Evolutionary conservation across 2,888 invertebrate species (phyloP), one percentile per base, ranked within the genome.

Genomic region (Melieria omissa): DNA sequence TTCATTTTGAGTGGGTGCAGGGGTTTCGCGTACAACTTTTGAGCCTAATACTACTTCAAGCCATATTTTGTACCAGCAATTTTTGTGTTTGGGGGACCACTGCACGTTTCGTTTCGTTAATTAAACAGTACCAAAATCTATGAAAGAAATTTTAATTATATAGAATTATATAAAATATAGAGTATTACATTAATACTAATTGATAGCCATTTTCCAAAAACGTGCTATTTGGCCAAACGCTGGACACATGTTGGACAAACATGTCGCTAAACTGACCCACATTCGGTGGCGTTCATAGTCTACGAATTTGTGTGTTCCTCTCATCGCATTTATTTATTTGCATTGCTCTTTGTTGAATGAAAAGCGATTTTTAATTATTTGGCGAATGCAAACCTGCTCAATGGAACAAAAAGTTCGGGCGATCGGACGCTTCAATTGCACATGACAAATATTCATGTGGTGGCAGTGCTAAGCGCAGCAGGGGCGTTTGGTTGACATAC

Each of bases 181-280:
- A 29, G 29, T 29, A 29, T 29, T 29, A 29, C 75, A 74, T 77
- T 71, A 54, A 68, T 60, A 65, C 44, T 65, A 68, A 69, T 68
- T 58, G 64, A 49, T 46, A n/a, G 62, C 12, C 42, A 71, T 71
- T 55, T 62, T 52, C 52, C 12, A 61, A 8, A 14, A 5, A n/a
- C 52, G 14, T 41, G 4, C 44, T 6, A 45, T 69, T 65, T 46
- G 70, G 73, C 74, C 79, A 78, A 80, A 80, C 78, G 80, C 52
- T 52, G 45, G 47, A 16, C 79, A 78, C 79, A 80, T 78, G 80
- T 61, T 52, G 45, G 47, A 16, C 47, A 65, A 47, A 46, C 61
- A 49, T 65, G 71, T 72, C 75, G 74, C 74, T 67, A 77, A 77
- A 77, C 79, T 82, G 83, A 83, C 81, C 81, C 78, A 83, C 78